Conservation (phyloP, 2,888 invertebrate genomes). For the Marasmarcha lunaedactyla region DNA sequence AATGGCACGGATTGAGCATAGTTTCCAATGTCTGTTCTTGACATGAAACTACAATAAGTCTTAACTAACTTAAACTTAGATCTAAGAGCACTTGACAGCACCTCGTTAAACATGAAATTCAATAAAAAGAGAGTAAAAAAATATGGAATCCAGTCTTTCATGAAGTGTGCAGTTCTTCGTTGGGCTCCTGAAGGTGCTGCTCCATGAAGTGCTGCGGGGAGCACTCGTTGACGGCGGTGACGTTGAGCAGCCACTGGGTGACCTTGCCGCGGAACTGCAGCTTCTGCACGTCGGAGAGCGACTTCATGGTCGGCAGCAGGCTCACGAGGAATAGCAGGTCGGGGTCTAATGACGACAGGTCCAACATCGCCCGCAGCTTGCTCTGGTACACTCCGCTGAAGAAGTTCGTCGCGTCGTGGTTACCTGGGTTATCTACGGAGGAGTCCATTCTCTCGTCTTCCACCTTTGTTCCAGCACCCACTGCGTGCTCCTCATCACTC, state of each 20-base stretch:
- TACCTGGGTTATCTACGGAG: neutral
- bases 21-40: no score
- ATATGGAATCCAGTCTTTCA: no score
- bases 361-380: slow-evolving; percentile 7
- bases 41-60: no score
- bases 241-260: slow-evolving; percentile 22
- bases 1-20: no score
- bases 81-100: no score
- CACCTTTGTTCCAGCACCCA: neutral
- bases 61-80: no score
- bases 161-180: no score
- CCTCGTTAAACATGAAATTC: no score
- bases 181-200: slow-evolving; percentile 7
- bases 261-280: slow-evolving; percentile 22
- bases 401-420: slow-evolving; percentile 7
- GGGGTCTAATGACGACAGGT: slow-evolving; percentile 16
- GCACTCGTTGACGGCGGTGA: slow-evolving; percentile 16
- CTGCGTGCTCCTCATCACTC: neutral
- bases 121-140: no score
- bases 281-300: slow-evolving; percentile 22
- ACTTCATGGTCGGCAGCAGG: slow-evolving; percentile 21
- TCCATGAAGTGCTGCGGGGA: slow-evolving; percentile 1
- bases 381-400: slow-evolving; percentile 11
- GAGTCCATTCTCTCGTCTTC: neutral
- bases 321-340: slow-evolving; percentile 25